Evolutionary conservation across 2,113 vertebrate species (phyloP).

Genomic region (Gasterosteus nipponicus): DNA sequence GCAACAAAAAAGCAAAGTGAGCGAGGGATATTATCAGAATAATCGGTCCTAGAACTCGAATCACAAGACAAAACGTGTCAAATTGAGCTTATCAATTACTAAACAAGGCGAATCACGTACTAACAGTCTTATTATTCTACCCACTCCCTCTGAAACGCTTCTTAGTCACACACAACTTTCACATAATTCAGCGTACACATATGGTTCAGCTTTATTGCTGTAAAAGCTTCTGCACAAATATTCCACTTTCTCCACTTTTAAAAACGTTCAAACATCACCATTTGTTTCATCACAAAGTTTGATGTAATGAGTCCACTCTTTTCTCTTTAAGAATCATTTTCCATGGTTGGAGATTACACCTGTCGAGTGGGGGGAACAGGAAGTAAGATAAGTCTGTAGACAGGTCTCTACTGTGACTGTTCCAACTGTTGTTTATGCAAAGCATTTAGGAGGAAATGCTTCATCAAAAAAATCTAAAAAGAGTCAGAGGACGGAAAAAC

Average conservation of each 20-base stretch:
- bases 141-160: background rate
- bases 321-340: background rate
- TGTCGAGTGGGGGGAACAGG: background rate
- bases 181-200: background rate
- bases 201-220: background rate
- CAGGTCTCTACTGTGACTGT: background rate
- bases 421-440: background rate
- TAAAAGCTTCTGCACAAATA: background rate
- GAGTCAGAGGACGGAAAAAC: slow-evolving; percentile 48
- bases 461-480: slow-evolving; percentile 27
- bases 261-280: background rate
- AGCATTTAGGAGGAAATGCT: slow-evolving; percentile 13
- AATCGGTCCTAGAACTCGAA: background rate
- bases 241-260: background rate
- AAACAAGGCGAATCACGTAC: background rate
- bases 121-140: background rate
- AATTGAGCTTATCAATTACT: background rate
- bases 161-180: background rate
- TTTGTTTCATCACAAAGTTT: background rate
- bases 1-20: slow-evolving; percentile 4
- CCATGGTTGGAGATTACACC: background rate
- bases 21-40: background rate
- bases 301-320: background rate
- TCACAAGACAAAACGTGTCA: background rate
- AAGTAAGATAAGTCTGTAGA: background rate